Percentiles rank a stretch among this genome's conserved stretches.
phyloP scores from a whole-genome alignment of 2,888 invertebrate genomes.

The Agrilus mali region DNA sequence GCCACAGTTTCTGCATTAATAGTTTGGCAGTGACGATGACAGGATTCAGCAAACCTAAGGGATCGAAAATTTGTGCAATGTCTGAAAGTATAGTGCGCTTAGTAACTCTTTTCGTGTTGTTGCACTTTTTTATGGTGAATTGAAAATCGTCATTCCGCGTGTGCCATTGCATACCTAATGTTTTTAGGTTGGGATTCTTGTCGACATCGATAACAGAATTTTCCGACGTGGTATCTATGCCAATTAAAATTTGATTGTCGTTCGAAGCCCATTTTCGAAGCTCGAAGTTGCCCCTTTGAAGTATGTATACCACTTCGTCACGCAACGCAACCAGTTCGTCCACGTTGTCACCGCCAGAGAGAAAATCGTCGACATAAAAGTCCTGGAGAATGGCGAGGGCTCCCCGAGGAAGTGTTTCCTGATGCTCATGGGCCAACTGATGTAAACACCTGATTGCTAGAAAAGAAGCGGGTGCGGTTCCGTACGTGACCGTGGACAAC shows the following conservation, averaged over 20 bases:
- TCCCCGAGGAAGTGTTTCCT: constrained; percentile 7
- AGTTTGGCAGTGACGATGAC: constrained; percentile 16
- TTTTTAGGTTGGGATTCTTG: constrained; percentile 1
- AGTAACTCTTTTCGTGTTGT: background rate
- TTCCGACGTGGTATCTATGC: background rate
- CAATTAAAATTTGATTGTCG: background rate
- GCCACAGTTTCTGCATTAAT: constrained; percentile 14
- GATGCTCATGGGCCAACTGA: constrained; percentile 16
- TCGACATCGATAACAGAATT: background rate
- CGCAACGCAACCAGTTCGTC: constrained; percentile 10
- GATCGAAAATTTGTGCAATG: constrained; percentile 16
- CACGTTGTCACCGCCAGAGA: constrained; percentile 12
- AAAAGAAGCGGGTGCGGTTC: constrained; percentile 20
- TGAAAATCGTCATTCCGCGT: constrained; percentile 3
- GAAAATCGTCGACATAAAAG: constrained; percentile 23
- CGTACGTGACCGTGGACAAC: constrained; percentile 23
- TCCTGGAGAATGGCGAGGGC: constrained; percentile 10
- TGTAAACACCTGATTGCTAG: constrained; percentile 18
- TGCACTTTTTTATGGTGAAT: background rate
- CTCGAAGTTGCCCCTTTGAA: constrained; percentile 9
- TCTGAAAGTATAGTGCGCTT: constrained; percentile 6
- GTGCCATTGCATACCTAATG: constrained; percentile 6
- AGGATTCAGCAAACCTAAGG: constrained; percentile 14
- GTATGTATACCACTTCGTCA: constrained; percentile 7
- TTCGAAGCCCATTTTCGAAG: constrained; percentile 18